phyloP scores from a whole-genome alignment of 2,888 invertebrate species.

The Pristionchus japonicus region DNA sequence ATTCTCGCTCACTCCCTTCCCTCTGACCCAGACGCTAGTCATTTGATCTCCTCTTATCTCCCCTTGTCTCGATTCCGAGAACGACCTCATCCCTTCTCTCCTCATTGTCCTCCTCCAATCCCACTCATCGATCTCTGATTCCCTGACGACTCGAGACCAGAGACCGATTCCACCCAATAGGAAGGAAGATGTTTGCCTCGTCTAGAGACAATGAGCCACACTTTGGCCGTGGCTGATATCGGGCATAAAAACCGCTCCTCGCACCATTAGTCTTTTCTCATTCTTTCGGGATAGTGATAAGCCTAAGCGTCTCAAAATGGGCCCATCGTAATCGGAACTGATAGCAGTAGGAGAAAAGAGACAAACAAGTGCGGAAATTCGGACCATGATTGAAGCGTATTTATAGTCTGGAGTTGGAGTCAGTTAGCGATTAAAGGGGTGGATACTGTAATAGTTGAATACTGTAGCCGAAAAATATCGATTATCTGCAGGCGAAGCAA shows the following conservation, averaged over 20 bases:
- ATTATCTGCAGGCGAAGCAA: conserved; percentile 44
- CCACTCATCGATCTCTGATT: not conserved
- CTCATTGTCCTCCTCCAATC: not conserved
- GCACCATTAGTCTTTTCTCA: not conserved
- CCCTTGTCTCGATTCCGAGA: not conserved
- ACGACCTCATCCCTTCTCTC: not conserved
- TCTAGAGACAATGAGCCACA: not conserved
- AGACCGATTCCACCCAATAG: not conserved
- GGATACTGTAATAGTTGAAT: not conserved
- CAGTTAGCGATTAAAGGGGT: conserved; percentile 24
- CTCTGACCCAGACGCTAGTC: conserved; percentile 15
- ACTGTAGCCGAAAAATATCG: not conserved
- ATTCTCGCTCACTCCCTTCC: not conserved
- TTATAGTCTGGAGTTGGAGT: not conserved
- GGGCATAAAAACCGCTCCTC: not conserved
- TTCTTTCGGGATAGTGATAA: not conserved
- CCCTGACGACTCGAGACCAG: not conserved
- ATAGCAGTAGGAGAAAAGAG: not conserved
- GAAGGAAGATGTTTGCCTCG: not conserved
- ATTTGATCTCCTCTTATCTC: not conserved
- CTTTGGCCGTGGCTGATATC: not conserved
- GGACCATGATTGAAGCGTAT: not conserved
- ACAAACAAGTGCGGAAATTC: not conserved
- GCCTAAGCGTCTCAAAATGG: not conserved
- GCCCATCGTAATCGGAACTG: not conserved